Evolutionary conservation across 1,140 invertebrate species (phyloP).

Genomic region (Eulimnadia texana): DNA sequence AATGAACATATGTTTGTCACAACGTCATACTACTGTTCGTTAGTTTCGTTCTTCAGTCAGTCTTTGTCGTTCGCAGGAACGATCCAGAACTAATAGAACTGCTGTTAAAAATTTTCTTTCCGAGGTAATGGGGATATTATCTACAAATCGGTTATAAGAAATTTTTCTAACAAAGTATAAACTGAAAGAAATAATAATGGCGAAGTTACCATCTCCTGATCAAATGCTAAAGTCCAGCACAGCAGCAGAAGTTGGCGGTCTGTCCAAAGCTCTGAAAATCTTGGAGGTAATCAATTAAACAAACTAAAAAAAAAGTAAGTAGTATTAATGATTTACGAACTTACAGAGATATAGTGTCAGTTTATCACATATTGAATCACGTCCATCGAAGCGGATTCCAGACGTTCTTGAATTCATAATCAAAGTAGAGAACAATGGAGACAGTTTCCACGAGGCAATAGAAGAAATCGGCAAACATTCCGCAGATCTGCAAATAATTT

Average conservation of each 20-base stretch:
- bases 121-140: no score
- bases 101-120: no score
- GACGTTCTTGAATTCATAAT: conserved; percentile 91
- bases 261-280: conserved; percentile 70
- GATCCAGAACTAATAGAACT: no score
- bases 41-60: no score
- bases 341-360: conserved; percentile 73
- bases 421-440: conserved; percentile 59
- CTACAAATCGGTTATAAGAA: no score
- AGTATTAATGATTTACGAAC: conserved; percentile 39
- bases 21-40: no score
- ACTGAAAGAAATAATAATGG: conserved; percentile 44
- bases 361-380: conserved; percentile 72
- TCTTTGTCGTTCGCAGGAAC: no score
- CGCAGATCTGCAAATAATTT: conserved; percentile 71
- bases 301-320: neutral
- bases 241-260: conserved; percentile 62
- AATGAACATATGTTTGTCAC: no score
- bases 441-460: conserved; percentile 51
- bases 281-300: conserved; percentile 46
- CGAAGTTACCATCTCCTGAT: conserved; percentile 50
- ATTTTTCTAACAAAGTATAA: no score
- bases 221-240: conserved; percentile 73
- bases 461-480: conserved; percentile 49
- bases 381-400: conserved; percentile 58